Percentiles rank a stretch among this genome's conserved stretches.
Conservation (phyloP, 2,797 vertebrate species). For the Mus spretus region DNA sequence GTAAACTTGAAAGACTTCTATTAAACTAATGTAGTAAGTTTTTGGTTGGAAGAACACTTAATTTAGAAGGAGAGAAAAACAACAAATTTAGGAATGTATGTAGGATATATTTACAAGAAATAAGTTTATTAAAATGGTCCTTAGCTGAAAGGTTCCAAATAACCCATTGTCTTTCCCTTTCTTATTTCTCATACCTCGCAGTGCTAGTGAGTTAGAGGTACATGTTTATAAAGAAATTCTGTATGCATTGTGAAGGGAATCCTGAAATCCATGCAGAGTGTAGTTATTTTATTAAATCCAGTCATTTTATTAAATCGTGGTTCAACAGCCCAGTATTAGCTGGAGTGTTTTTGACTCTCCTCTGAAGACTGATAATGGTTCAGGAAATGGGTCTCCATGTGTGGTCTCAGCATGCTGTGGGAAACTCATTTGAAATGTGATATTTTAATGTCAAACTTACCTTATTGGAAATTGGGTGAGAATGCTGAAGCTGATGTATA, state of each 20-base stretch:
- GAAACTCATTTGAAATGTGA: background rate
- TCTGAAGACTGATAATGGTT: background rate
- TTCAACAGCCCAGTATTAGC: background rate
- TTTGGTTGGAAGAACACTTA: background rate
- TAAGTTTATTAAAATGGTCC: background rate
- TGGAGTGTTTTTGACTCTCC: background rate
- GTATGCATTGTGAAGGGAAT: background rate
- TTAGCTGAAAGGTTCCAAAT: background rate
- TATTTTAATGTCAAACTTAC: background rate
- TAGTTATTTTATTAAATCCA: background rate
- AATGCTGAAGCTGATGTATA: background rate
- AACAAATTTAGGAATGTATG: background rate
- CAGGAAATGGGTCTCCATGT: background rate
- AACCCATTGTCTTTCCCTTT: background rate
- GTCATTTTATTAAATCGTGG: background rate
- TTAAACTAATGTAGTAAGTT: background rate
- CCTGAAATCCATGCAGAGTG: background rate
- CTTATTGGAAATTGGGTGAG: background rate
- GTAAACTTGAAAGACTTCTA: background rate
- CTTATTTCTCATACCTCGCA: background rate
- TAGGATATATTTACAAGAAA: background rate
- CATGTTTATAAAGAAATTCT: background rate
- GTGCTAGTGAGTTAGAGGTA: background rate
- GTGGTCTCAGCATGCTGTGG: background rate
- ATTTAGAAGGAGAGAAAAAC: background rate